Evolutionary conservation across 2,888 invertebrate genomes (phyloP).

Genomic region (Holacanthella duospinosa): DNA sequence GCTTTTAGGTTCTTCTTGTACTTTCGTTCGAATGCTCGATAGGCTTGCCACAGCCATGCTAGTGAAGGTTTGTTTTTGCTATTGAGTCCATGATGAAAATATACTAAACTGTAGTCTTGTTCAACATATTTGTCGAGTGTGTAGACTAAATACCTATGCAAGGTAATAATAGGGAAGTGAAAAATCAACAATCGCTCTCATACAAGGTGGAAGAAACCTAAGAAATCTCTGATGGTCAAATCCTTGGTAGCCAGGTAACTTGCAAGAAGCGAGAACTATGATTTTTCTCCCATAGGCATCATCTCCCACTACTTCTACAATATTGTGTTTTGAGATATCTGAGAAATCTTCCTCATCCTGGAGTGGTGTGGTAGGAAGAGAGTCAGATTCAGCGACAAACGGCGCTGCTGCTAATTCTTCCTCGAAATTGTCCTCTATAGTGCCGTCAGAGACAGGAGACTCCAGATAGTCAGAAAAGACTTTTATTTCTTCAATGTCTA

Average conservation of each 20-base stretch:
- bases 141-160: constrained; percentile 72
- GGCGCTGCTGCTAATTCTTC: constrained; percentile 66
- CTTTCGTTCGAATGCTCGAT: constrained; percentile 92
- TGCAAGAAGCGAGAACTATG: constrained; percentile 91
- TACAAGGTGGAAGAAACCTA: constrained; percentile 46
- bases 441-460: constrained; percentile 70
- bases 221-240: constrained; percentile 63
- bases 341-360: constrained; percentile 50
- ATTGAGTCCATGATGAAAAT: constrained; percentile 92
- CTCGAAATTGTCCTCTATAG: constrained; percentile 84
- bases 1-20: constrained; percentile 99
- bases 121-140: constrained; percentile 95
- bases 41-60: constrained; percentile 93
- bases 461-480: constrained; percentile 46
- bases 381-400: constrained; percentile 31
- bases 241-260: constrained; percentile 67
- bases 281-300: constrained; percentile 81
- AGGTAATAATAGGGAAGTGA: background rate
- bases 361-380: constrained; percentile 26
- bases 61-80: constrained; percentile 93
- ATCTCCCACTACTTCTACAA: constrained; percentile 74
- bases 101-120: constrained; percentile 95
- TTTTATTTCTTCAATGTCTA: constrained; percentile 31
- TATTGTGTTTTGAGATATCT: constrained; percentile 62
- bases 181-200: background rate